Base-by-base conservation (phyloP, 2,888 invertebrate species). In the Lasioglossum vierecki region DNA sequence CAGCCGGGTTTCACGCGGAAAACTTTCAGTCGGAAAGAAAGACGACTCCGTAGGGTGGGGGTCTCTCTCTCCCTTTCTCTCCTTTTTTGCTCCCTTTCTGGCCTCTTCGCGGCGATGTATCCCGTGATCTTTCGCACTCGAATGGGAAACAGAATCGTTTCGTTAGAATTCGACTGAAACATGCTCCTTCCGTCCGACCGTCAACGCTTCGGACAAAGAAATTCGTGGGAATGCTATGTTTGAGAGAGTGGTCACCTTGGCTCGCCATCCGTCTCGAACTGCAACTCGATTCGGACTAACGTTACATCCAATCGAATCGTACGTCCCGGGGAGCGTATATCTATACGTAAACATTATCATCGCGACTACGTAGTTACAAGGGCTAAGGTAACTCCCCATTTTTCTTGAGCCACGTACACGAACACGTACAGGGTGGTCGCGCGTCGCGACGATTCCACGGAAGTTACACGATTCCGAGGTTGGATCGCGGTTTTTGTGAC, bases 391-490 rank as follows among this genome's bases (percentile, higher is more conserved):
- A 66, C 66, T 35, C 66, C 9, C 66, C 39, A 0, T 15, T 68
- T 68, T 68, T 84, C 22, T 88, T 90, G 90, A 90, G 89, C 88
- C 85, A 85, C 86, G 89, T 83, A 79, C 90, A 84, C 84, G 85
- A 83, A 88, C 90, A 82, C 88, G 89, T 85, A 89, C 77, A 89
- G 81, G 80, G 79, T 39, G 66, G 49, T 77, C 75, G 63, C 84
- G 80, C 72, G 74, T 71, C 74, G 71, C 81, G 70, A 76, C 46
- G 79, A 81, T 81, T 83, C 73, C 82, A 84, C 86, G 87, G 87
- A 78, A 88, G 84, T 84, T 72, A 75, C 82, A 80, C 81, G 88
- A 90, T 88, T 84, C 82, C 80, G 88, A 83, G 88, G 86, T 82
- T 81, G 88, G 83, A 88, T 83, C 86, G 85, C 88, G 89, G 78